Percentiles rank a stretch among this genome's conserved stretches.
phyloP scores from a whole-genome alignment of 2,797 vertebrate genomes.

The Poeciliopsis presidionis region DNA sequence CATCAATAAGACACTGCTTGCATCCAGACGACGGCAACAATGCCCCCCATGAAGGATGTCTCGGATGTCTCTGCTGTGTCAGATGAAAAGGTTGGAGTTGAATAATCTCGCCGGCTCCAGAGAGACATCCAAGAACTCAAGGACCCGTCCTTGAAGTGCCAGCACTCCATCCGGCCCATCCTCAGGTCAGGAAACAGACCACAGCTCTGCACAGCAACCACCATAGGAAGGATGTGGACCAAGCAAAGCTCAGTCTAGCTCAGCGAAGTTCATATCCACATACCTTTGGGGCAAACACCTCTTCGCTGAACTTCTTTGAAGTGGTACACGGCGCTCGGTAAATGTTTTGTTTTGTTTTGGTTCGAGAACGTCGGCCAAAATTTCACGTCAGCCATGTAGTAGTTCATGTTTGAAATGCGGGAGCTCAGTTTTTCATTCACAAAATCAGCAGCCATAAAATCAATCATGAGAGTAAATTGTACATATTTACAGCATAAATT shows the following conservation, averaged over 20 bases:
- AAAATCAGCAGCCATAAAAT: slow-evolving; percentile 1
- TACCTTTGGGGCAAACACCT: background rate
- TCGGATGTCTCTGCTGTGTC: slow-evolving; percentile 36
- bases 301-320: slow-evolving; percentile 46
- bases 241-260: slow-evolving; percentile 51
- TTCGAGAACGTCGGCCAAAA: slow-evolving; percentile 32
- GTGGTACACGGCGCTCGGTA: slow-evolving; percentile 4
- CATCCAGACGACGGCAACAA: slow-evolving; percentile 46
- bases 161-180: slow-evolving; percentile 77
- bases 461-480: background rate
- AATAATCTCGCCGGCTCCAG: slow-evolving; percentile 58
- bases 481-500: background rate
- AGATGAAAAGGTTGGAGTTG: slow-evolving; percentile 70
- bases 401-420: slow-evolving; percentile 16
- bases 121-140: slow-evolving; percentile 73
- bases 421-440: slow-evolving; percentile 16
- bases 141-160: slow-evolving; percentile 83
- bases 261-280: slow-evolving; percentile 32
- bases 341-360: slow-evolving; percentile 30
- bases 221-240: slow-evolving; percentile 79
- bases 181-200: slow-evolving; percentile 84
- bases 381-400: slow-evolving; percentile 11
- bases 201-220: slow-evolving; percentile 56
- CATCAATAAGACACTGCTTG: slow-evolving; percentile 42
- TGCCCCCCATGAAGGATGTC: slow-evolving; percentile 15